These are phyloP conservation scores for Tinea semifulvella DNA, from an alignment of 2,888 invertebrate species.

Conservation along the genomic window DNA sequence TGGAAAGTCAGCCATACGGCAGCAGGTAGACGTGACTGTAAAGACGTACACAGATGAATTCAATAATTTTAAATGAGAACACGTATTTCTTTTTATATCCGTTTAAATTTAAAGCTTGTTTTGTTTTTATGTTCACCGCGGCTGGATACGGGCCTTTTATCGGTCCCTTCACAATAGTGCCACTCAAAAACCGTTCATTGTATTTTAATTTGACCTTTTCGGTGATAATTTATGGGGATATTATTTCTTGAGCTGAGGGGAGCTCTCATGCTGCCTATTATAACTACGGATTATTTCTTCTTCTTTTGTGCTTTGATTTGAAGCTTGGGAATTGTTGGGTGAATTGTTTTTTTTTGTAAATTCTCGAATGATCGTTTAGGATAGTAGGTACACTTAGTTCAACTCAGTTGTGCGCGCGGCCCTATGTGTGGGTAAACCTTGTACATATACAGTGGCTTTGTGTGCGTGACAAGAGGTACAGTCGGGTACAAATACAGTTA, in stretches of 20 bases:
- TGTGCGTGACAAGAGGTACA: no score
- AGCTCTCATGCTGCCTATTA: conserved; percentile 61
- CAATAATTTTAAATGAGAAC: conserved; percentile 64
- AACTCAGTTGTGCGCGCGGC: no score
- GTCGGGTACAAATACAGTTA: no score
- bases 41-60: conserved; percentile 60
- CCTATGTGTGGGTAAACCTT: no score
- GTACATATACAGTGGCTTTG: no score
- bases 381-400: no score
- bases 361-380: no score
- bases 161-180: conserved; percentile 61
- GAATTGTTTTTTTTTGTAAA: no score
- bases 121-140: conserved; percentile 48
- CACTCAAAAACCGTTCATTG: conserved; percentile 67
- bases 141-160: conserved; percentile 31
- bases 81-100: conserved; percentile 64
- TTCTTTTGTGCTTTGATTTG: no score
- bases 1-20: conserved; percentile 3
- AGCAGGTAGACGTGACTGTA: conserved; percentile 62
- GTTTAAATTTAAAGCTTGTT: conserved; percentile 63
- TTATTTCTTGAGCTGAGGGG: conserved; percentile 32
- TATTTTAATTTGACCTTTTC: conserved; percentile 68
- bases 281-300: conserved; percentile 47
- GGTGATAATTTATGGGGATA: conserved; percentile 64
- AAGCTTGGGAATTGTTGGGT: no score